These are phyloP conservation scores for Brachionus manjavacas DNA, from an alignment of 1,140 invertebrate genomes.

Conservation along the genomic window DNA sequence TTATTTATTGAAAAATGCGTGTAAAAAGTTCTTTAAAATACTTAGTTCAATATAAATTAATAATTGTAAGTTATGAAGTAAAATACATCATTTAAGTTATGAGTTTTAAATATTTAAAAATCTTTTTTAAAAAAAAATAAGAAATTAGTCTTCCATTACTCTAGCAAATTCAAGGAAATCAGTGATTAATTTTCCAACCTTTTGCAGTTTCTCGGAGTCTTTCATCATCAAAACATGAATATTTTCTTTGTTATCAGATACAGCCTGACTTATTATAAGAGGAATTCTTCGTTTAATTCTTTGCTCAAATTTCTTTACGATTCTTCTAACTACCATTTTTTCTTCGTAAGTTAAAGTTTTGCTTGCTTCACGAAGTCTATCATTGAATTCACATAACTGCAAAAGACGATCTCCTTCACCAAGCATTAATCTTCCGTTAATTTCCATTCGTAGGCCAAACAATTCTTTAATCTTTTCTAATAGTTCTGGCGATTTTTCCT, in stretches of 20 bases:
- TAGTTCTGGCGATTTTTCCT: not conserved
- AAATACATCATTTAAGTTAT: no score
- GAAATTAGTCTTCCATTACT: not conserved
- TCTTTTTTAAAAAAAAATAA: no score
- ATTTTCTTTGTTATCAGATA: constrained; percentile 1
- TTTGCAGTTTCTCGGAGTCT: not conserved
- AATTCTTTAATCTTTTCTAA: not conserved
- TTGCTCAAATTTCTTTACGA: not conserved
- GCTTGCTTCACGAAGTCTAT: not conserved
- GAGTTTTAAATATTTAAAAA: no score
- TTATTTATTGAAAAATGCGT: no score
- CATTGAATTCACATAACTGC: constrained; percentile 12
- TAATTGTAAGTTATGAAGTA: no score
- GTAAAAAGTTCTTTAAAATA: no score
- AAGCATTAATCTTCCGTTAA: not conserved
- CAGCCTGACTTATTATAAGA: not conserved
- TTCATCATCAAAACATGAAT: not conserved
- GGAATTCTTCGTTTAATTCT: not conserved
- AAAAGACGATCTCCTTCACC: not conserved
- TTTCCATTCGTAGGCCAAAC: not conserved
- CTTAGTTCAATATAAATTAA: no score
- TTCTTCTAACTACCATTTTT: not conserved
- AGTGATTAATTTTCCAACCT: not conserved
- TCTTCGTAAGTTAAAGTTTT: not conserved
- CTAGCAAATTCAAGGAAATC: not conserved